Evolutionary conservation across 2,888 invertebrate genomes (phyloP).

Genomic region (Spodoptera exigua): DNA sequence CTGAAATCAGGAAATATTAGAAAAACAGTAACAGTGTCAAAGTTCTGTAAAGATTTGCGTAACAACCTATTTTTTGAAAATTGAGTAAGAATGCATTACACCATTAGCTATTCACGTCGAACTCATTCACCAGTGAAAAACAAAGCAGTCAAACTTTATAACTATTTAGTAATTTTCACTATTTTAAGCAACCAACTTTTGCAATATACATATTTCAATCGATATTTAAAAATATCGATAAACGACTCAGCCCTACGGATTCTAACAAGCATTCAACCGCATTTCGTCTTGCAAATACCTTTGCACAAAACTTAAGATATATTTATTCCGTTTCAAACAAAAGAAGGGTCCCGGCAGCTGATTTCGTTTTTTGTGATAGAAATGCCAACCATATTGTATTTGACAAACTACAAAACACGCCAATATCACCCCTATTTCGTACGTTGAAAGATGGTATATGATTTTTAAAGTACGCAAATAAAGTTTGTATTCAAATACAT

Average conservation of each 20-base stretch:
- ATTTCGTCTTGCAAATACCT: constrained; percentile 83
- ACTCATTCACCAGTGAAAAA: too few relatives aligned
- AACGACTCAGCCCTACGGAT: constrained; percentile 60
- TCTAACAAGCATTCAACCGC: constrained; percentile 80
- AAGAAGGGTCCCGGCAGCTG: constrained; percentile 80
- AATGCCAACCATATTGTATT: constrained; percentile 32
- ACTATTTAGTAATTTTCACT: not conserved
- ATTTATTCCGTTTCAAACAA: constrained; percentile 81
- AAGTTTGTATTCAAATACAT: constrained; percentile 30
- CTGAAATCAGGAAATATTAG: too few relatives aligned
- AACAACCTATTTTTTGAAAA: too few relatives aligned
- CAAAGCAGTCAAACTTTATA: too few relatives aligned
- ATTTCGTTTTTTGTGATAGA: constrained; percentile 71
- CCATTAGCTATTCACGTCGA: too few relatives aligned
- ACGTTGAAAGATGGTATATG: rapidly evolving
- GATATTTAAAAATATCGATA: constrained; percentile 21
- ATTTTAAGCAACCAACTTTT: too few relatives aligned
- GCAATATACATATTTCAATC: constrained; percentile 2
- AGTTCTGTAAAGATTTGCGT: too few relatives aligned
- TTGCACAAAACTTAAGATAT: constrained; percentile 78
- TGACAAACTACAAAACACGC: not conserved
- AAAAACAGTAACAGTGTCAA: too few relatives aligned
- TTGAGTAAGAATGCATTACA: too few relatives aligned
- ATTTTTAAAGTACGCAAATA: not conserved
- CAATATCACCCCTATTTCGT: constrained; percentile 15